phyloP scores from a whole-genome alignment of 2,113 vertebrate genomes.

The Mesoclemmys tuberculata region DNA sequence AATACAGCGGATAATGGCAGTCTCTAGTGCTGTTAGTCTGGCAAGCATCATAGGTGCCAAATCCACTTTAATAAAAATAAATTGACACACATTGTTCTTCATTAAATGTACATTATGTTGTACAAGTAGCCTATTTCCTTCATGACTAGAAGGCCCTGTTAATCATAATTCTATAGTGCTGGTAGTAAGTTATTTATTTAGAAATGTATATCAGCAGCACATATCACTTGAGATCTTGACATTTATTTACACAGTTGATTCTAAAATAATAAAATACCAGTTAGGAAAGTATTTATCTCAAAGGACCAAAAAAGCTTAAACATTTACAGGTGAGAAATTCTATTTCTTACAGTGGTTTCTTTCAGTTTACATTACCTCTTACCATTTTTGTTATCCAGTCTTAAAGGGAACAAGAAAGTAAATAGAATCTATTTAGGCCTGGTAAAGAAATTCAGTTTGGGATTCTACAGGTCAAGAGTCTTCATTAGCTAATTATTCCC shows the following conservation, averaged over 20 bases:
- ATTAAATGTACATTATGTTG: background rate
- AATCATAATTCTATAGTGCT: background rate
- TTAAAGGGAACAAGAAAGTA: background rate
- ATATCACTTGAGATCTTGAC: background rate
- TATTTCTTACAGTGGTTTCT: background rate
- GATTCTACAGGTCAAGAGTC: background rate
- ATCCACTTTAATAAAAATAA: background rate
- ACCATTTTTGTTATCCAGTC: slow-evolving; percentile 7
- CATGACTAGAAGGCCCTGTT: background rate
- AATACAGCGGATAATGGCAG: background rate
- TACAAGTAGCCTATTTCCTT: background rate
- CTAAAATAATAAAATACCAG: background rate
- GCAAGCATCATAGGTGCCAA: background rate
- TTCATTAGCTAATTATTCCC: slow-evolving; percentile 10
- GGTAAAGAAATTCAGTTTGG: background rate
- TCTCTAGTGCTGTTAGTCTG: background rate
- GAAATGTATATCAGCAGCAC: fast-evolving
- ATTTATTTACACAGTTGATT: background rate
- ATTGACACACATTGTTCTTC: fast-evolving
- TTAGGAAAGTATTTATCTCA: background rate
- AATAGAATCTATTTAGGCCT: background rate
- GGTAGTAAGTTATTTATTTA: background rate
- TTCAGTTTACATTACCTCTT: background rate
- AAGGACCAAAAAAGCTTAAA: background rate
- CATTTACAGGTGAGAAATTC: background rate